Base-by-base conservation (phyloP, 2,797 vertebrate genomes). In the Premnoplex brunnescens region DNA sequence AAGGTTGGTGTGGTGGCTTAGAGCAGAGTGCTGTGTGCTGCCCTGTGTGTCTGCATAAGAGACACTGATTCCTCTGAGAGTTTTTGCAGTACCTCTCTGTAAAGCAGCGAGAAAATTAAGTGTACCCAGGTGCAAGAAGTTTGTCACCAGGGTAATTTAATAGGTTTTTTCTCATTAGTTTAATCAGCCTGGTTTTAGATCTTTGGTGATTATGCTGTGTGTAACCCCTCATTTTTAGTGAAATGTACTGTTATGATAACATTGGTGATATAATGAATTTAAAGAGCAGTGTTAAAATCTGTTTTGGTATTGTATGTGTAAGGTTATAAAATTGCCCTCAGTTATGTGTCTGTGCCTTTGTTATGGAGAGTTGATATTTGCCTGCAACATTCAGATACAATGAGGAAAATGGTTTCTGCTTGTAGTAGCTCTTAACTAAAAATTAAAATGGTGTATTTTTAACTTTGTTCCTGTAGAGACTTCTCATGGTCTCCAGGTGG, bases 401-500 rank as follows among this genome's bases (percentile, higher is more conserved):
- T 30, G 14, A 54, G 63, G 41, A 85, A 82, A 64, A 32, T 21
- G 18, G 5, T 51, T 89, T 71, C 39, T 66, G 85, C 55, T 79
- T 64, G 4, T 67, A 46, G 9, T 13, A 23, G 30, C 43, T 66
- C 52, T 68, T 63, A 62, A 52, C 27, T 81, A 12, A 37, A 75
- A 64, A 59, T 54, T 67, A 36, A 59, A 46, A 32, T 24, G 1
- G 7, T 21, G 0, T 73, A 1, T 78, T 89, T 54, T 24, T 48
- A 39, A 90, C 79, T 95, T 85, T 71, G 46, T 66, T 89, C 69
- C 76, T 81, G 12, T 95, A 99, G 99, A 98, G 99, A 99, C 91
- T 99, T 99, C 96, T 99, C 99, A 0, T 99, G 99, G 99, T 99
- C 99, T 82, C 99, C 99, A 2, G 99, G 99, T 59, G 99, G 99